Conservation (phyloP, 2,888 invertebrate genomes). For the Gibbula magus region DNA sequence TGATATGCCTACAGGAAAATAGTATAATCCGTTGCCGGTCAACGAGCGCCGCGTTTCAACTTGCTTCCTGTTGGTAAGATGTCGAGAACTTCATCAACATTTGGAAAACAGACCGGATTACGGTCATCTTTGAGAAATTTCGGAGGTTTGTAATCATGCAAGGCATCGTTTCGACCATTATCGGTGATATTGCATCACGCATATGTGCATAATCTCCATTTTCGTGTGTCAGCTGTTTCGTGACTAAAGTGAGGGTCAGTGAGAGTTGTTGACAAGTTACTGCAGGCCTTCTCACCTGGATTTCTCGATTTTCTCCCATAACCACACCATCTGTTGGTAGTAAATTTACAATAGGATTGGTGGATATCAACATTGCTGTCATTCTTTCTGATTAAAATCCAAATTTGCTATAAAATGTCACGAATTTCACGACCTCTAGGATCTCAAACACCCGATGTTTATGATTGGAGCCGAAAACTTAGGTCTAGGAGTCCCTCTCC, state of each 20-base stretch:
- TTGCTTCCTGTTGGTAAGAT: slow-evolving; percentile 45
- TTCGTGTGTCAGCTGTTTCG: no score
- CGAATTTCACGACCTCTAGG: slow-evolving; percentile 59
- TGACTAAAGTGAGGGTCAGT: no score
- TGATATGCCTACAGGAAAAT: not conserved
- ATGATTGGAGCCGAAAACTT: slow-evolving; percentile 58
- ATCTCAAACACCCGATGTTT: slow-evolving; percentile 57
- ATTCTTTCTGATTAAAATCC: not conserved
- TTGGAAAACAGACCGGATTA: slow-evolving; percentile 36
- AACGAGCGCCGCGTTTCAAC: slow-evolving; percentile 60
- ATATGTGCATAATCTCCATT: not conserved
- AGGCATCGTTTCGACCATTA: not conserved
- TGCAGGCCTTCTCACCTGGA: no score
- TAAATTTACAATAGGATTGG: no score
- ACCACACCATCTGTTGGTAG: no score
- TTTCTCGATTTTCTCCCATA: no score
- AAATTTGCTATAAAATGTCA: not conserved
- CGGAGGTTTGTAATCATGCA: slow-evolving; percentile 43
- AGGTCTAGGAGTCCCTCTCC: slow-evolving; percentile 63
- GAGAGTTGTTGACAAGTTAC: no score
- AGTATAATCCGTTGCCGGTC: slow-evolving; percentile 50
- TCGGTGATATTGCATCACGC: not conserved
- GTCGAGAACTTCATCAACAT: slow-evolving; percentile 48
- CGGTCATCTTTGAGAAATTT: slow-evolving; percentile 42
- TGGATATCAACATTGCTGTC: no score